Evolutionary conservation across 2,113 vertebrate genomes (phyloP), one percentile per base, ranked within the genome.

Genomic region (Xiphorhynchus elegans): DNA sequence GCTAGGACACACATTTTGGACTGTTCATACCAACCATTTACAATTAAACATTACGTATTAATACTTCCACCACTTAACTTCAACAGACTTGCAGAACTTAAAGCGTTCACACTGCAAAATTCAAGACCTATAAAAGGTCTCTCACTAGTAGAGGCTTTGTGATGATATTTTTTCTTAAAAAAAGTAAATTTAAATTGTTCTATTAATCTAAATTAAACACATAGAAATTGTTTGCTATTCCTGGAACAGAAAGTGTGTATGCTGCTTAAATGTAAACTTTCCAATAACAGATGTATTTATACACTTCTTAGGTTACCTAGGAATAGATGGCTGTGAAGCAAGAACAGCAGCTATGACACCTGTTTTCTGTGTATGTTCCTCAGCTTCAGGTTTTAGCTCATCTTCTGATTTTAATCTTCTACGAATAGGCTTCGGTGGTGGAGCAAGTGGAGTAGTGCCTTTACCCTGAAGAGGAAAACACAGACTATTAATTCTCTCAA

Each of bases 331-430:
- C 96, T 99, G 99, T 67, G 99, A 98, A 73, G 99, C 98, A 91
- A 99, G 98, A 83, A 99, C 98, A 88, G 99, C 97, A 78, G 99
- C 98, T 93, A 99, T 98, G 95, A 99, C 96, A 94, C 98, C 98
- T 83, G 98, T 97, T 97, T 99, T 99, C 96, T 99, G 99, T 11
- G 98, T 97, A 84, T 98, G 98, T 55, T 98, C 99, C 96, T 99
- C 99, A 37, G 97, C 97, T 95, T 99, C 99, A 11, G 99, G 99
- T 95, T 98, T 98, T 33, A 99, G 98, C 90, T 99, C 99, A 91
- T 99, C 99, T 97, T 99, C 99, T 19, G 99, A 99, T 97, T 99
- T 99, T 98, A 99, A 98, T 97, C 99, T 98, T 95, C 99, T 98
- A 66, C 99, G 98, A 69, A 99, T 98, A 64, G 99, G 99, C 97